phyloP scores from a whole-genome alignment of 2,113 vertebrate species.

The Psilopsiagon aurifrons region DNA sequence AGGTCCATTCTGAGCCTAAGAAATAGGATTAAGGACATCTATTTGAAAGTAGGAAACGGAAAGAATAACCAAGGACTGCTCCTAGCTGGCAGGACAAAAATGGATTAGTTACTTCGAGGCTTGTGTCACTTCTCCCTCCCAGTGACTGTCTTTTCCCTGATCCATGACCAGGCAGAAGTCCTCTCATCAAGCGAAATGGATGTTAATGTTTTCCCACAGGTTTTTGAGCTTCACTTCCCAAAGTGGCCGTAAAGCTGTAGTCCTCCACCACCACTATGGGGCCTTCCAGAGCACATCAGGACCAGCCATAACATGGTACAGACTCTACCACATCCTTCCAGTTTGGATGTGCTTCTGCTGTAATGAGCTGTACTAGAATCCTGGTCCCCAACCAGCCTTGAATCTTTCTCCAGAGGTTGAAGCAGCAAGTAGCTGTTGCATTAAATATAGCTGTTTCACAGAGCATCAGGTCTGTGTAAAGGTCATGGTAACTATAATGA shows the following conservation, averaged over 20 bases:
- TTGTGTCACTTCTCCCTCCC: neutral
- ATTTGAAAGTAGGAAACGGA: neutral
- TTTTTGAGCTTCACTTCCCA: neutral
- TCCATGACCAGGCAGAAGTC: neutral
- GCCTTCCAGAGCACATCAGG: neutral
- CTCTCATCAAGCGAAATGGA: neutral
- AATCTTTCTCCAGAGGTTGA: neutral
- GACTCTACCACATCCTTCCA: neutral
- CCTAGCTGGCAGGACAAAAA: neutral
- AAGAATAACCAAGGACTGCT: neutral
- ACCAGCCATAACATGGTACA: neutral
- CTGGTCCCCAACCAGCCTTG: neutral
- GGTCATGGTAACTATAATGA: neutral
- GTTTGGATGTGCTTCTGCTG: neutral
- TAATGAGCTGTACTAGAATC: neutral
- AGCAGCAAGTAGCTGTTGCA: neutral
- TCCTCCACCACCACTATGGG: neutral
- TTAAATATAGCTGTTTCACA: neutral
- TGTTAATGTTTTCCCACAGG: neutral
- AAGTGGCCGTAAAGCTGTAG: neutral
- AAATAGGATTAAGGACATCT: neutral
- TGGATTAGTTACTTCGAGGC: accelerated
- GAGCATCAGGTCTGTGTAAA: neutral
- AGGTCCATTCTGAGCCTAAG: neutral
- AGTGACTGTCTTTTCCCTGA: neutral